Conservation (phyloP, 2,797 vertebrate species). For the Novumbra hubbsi region DNA sequence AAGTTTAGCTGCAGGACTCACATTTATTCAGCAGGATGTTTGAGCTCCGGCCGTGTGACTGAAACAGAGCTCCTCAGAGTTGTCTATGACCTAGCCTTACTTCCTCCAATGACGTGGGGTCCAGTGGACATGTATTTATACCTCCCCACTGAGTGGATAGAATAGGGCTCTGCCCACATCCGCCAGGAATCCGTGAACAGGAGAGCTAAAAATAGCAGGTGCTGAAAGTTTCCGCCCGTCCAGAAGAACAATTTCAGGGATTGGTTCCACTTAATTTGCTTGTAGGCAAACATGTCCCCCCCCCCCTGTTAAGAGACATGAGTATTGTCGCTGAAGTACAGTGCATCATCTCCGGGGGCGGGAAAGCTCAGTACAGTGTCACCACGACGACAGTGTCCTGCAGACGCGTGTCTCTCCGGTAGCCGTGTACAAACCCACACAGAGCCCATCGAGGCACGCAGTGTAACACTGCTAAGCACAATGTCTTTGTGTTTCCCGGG, state of each 20-base stretch:
- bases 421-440: background rate
- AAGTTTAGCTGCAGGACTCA: background rate
- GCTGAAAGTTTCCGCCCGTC: slow-evolving; percentile 53
- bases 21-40: background rate
- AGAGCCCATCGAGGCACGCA: slow-evolving; percentile 15
- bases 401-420: background rate
- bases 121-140: slow-evolving; percentile 39
- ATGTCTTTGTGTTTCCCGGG: slow-evolving; percentile 50
- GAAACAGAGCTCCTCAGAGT: slow-evolving; percentile 14
- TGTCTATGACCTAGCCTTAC: slow-evolving; percentile 24
- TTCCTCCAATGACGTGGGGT: slow-evolving; percentile 48
- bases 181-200: slow-evolving; percentile 37
- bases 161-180: slow-evolving; percentile 24
- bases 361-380: slow-evolving; percentile 20
- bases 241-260: slow-evolving; percentile 58
- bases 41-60: background rate
- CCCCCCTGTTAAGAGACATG: background rate
- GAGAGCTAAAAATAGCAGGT: slow-evolving; percentile 57
- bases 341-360: slow-evolving; percentile 24
- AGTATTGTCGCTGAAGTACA: background rate
- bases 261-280: slow-evolving; percentile 20
- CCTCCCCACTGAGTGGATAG: slow-evolving; percentile 6
- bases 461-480: slow-evolving; percentile 40
- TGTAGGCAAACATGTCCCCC: slow-evolving; percentile 19
- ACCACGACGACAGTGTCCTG: background rate